Conservation (phyloP, 1,140 invertebrate genomes). For the honey bee (Apis mellifera) region DNA sequence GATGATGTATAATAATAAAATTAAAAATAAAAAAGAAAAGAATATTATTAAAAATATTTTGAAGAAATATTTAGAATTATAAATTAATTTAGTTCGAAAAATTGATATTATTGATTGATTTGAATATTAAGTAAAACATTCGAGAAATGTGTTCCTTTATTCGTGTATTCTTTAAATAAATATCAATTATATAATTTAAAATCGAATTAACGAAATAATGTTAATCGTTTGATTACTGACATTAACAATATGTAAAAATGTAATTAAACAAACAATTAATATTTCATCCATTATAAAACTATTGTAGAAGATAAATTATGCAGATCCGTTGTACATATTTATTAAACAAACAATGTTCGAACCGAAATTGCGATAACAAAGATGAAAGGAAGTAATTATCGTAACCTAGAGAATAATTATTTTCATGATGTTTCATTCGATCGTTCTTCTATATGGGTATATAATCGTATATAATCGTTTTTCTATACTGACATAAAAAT, state of each 20-base stretch:
- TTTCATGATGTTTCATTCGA: not conserved
- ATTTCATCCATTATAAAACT: slow-evolving; percentile 13
- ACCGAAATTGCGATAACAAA: not conserved
- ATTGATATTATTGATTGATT: too few relatives aligned
- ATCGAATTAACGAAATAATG: slow-evolving; percentile 2
- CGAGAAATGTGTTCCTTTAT: not conserved
- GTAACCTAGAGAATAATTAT: slow-evolving; percentile 5
- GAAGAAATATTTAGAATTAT: too few relatives aligned
- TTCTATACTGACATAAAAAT: not conserved
- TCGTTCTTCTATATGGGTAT: not conserved
- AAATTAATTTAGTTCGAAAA: too few relatives aligned
- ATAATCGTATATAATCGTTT: not conserved
- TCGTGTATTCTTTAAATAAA: not conserved
- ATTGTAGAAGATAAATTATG: not conserved
- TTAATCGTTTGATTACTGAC: slow-evolving; percentile 1
- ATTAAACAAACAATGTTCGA: not conserved
- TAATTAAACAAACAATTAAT: slow-evolving; percentile 28
- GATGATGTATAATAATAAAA: too few relatives aligned
- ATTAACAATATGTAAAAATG: not conserved
- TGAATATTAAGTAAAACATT: too few relatives aligned
- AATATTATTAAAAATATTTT: too few relatives aligned
- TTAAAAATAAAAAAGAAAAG: too few relatives aligned
- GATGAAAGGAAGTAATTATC: slow-evolving; percentile 12
- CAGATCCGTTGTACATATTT: not conserved
- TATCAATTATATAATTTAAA: not conserved